These are phyloP conservation scores for Sylvilagus floridanus DNA, from an alignment of 2,797 vertebrate genomes.

Conservation along the genomic window DNA sequence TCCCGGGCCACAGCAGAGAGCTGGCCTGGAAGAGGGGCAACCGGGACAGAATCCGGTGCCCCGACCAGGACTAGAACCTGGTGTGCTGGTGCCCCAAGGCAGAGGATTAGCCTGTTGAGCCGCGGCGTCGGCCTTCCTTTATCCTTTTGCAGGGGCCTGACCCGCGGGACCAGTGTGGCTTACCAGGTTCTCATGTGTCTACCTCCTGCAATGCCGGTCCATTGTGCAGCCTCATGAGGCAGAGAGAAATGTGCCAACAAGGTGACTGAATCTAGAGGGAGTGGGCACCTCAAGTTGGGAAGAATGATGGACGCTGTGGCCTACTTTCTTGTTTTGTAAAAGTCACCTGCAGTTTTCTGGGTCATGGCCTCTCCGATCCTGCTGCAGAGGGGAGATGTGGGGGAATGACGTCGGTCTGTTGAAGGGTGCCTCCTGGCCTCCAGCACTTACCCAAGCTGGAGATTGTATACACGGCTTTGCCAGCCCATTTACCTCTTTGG, in stretches of 20 bases:
- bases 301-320: slow-evolving; percentile 60
- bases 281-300: slow-evolving; percentile 7
- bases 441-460: background rate
- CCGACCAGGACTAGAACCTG: too few species aligned
- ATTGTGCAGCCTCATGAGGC: background rate
- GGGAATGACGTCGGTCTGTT: background rate
- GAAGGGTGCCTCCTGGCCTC: background rate
- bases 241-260: slow-evolving; percentile 52
- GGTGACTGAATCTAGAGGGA: slow-evolving; percentile 62
- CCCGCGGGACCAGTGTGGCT: background rate
- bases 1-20: too few species aligned
- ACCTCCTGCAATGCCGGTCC: background rate
- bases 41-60: too few species aligned
- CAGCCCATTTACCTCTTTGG: background rate
- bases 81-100: too few species aligned
- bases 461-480: background rate
- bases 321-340: slow-evolving; percentile 66
- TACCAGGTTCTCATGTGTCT: background rate
- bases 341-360: slow-evolving; percentile 73
- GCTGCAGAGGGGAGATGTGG: background rate
- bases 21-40: too few species aligned
- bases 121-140: too few species aligned
- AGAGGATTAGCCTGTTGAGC: too few species aligned
- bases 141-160: background rate
- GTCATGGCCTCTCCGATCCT: background rate